Evolutionary conservation across 2,888 invertebrate genomes (phyloP).

Genomic region (Cloeon dipterum): DNA sequence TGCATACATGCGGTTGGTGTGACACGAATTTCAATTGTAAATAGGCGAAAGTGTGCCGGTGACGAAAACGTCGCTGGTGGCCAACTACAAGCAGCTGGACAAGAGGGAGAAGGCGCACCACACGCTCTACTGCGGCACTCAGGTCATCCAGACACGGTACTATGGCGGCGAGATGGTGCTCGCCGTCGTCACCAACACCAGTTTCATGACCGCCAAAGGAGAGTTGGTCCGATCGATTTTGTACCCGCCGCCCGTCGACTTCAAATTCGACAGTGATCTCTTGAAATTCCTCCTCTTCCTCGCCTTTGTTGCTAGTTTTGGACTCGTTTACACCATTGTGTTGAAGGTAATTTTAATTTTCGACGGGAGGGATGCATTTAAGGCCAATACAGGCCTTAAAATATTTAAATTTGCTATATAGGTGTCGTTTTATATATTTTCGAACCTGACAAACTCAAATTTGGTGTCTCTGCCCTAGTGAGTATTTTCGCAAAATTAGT

Average conservation of each 20-base stretch:
- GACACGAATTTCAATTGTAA: background rate
- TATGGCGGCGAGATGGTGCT: slow-evolving; percentile 35
- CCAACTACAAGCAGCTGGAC: slow-evolving; percentile 32
- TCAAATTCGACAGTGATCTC: slow-evolving; percentile 27
- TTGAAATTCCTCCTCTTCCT: slow-evolving; percentile 24
- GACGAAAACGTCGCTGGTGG: slow-evolving; percentile 61
- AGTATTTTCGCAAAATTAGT: too few relatives aligned
- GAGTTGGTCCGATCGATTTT: slow-evolving; percentile 28
- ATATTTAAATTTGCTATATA: too few relatives aligned
- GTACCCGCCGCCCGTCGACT: slow-evolving; percentile 29
- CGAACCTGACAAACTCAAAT: background rate
- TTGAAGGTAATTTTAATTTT: slow-evolving; percentile 29
- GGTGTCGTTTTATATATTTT: too few relatives aligned
- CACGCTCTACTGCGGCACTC: slow-evolving; percentile 76
- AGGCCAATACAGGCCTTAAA: background rate
- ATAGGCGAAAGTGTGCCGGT: slow-evolving; percentile 83
- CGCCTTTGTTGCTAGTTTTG: slow-evolving; percentile 22
- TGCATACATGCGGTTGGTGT: too few relatives aligned
- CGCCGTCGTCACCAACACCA: slow-evolving; percentile 16
- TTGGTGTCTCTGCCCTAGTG: too few relatives aligned
- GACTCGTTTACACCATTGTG: slow-evolving; percentile 27
- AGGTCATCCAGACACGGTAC: slow-evolving; percentile 68
- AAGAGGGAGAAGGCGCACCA: slow-evolving; percentile 56
- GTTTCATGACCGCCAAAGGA: slow-evolving; percentile 25
- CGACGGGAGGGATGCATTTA: background rate